Evolutionary conservation across 2,113 vertebrate species (phyloP).

Genomic region (Emydocephalus ijimae): DNA sequence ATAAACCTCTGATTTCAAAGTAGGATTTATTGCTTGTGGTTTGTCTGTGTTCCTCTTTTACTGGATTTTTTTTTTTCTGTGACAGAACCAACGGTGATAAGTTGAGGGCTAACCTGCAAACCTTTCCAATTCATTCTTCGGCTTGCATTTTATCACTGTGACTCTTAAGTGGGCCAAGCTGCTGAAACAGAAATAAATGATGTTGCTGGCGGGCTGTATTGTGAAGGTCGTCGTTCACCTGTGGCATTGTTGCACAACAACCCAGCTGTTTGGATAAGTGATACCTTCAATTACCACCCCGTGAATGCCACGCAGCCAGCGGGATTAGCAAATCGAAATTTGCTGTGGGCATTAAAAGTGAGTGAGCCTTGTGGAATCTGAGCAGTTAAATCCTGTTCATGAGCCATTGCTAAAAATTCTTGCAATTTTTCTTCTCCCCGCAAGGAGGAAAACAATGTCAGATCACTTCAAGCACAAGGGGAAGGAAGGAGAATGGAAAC

Average conservation of each 20-base stretch:
- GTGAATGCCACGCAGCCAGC: neutral
- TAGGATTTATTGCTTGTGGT: too few species aligned
- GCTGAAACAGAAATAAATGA: neutral
- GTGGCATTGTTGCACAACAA: neutral
- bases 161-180: neutral
- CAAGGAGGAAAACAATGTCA: neutral
- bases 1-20: too few species aligned
- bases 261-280: too few species aligned
- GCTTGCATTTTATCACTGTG: too few species aligned
- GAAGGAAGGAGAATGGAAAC: too few species aligned
- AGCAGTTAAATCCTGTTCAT: conserved; percentile 6
- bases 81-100: too few species aligned
- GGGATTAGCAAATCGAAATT: neutral
- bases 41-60: too few species aligned
- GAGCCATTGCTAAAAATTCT: neutral
- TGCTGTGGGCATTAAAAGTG: neutral
- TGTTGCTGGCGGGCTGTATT: too few species aligned
- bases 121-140: too few species aligned
- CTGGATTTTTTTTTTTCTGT: too few species aligned
- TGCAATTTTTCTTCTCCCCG: neutral
- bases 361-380: neutral
- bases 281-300: neutral
- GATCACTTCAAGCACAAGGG: too few species aligned
- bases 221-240: neutral
- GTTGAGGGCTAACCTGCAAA: too few species aligned